Base-by-base conservation (phyloP, 2,797 vertebrate genomes). In the Xiphophorus birchmanni region DNA sequence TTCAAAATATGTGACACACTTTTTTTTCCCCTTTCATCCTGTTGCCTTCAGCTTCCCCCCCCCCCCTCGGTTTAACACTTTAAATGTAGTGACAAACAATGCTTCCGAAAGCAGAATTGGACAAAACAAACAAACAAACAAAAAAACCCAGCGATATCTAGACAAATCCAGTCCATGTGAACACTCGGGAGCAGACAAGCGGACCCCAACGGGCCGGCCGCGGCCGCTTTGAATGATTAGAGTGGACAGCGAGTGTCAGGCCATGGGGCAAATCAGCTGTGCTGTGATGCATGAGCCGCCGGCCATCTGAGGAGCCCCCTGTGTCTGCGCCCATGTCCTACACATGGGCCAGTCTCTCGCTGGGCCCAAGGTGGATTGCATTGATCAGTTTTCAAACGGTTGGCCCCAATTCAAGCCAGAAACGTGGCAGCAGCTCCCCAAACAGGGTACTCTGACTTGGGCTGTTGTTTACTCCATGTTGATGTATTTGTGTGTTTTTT, bases 261-360 rank as follows among this genome's bases (percentile, higher is more conserved):
- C 94, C 91, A 91, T 74, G 81, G 93, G 94, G 93, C 91, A 89
- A 89, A 92, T 94, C 93, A 91, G 91, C 88, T 92, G 91, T 88
- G 92, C 92, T 93, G 86, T 88, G 91, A 93, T 93, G 93, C 91
- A 90, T 92, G 90, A 93, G 92, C 88, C 79, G 81, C 84, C 71
- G 54, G 80, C 87, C 80, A 83, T 93, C 90, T 91, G 81, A 85
- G 84, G 86, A 89, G 89, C 78, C 73, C 74, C 67, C 73, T 77
- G 88, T 58, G 74, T 82, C 40, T 90, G 83, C 82, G 74, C 83
- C 78, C 48, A 47, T 87, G 83, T 84, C 82, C 81, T 79, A 60
- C 80, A 87, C 69, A 73, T 4, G 47, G 90, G 90, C 89, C 86
- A 82, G 82, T 83, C 88, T 77, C 73, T 73, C 75, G 90, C 87